Evolutionary conservation across 2,113 vertebrate genomes (phyloP).

Genomic region (Picathartes gymnocephalus): DNA sequence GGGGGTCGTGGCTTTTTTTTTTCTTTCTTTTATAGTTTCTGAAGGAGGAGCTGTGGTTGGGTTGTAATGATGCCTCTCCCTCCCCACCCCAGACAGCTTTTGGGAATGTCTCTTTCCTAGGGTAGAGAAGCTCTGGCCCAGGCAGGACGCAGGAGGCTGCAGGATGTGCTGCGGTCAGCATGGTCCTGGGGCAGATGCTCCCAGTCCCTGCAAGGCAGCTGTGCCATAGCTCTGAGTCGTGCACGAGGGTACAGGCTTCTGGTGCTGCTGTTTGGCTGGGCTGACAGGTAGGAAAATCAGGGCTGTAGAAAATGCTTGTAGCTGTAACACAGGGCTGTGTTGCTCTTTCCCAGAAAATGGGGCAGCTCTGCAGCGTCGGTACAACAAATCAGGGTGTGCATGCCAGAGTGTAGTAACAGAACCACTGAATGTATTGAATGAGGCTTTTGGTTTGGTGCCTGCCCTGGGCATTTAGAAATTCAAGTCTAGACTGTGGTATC

Average conservation of each 20-base stretch:
- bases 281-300: neutral
- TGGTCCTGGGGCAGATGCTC: neutral
- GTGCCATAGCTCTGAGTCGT: neutral
- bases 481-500: neutral
- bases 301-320: neutral
- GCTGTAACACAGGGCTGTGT: neutral
- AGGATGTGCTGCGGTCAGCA: rapidly evolving
- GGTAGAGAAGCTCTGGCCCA: neutral
- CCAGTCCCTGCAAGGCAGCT: neutral
- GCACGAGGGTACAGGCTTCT: neutral
- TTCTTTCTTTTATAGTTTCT: neutral
- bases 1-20: neutral
- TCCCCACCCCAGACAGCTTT: constrained; percentile 2
- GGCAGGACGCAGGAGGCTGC: neutral
- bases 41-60: constrained; percentile 12
- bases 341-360: neutral
- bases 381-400: neutral
- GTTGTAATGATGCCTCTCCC: neutral
- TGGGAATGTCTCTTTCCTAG: constrained; percentile 13
- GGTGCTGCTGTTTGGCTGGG: neutral
- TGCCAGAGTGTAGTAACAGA: neutral
- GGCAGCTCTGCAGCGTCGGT: neutral
- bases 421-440: neutral
- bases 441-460: neutral
- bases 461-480: neutral